Percentiles rank a stretch among this genome's conserved stretches.
Evolutionary conservation across 2,797 vertebrate genomes (phyloP).

Genomic region (Danio tinwini): DNA sequence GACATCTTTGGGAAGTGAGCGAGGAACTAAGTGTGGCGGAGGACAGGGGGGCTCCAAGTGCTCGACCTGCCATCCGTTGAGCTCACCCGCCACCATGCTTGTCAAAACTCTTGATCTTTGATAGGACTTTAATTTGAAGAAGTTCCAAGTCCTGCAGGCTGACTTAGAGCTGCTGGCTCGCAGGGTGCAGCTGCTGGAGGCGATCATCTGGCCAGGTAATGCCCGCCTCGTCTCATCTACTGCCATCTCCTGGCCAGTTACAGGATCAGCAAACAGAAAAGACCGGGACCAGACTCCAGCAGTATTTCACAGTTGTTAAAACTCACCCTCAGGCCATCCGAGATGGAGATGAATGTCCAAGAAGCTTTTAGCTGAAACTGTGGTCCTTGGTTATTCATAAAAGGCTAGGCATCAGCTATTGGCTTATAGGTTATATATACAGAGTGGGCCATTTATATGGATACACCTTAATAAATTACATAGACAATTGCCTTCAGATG

Average conservation of each 20-base stretch:
- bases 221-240: conserved; percentile 46
- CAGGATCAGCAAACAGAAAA: conserved; percentile 5
- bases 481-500: too few species aligned
- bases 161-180: conserved; percentile 98
- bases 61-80: conserved; percentile 71
- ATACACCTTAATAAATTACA: too few species aligned
- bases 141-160: conserved; percentile 95
- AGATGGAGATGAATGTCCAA: too few species aligned
- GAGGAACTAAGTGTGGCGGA: conserved; percentile 54
- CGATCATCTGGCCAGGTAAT: conserved; percentile 99
- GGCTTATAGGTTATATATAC: too few species aligned
- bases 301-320: conserved; percentile 12
- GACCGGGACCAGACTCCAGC: conserved; percentile 6
- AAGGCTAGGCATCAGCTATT: too few species aligned
- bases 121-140: conserved; percentile 98
- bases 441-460: too few species aligned
- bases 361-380: too few species aligned
- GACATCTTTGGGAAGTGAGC: conserved; percentile 52
- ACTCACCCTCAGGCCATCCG: too few species aligned
- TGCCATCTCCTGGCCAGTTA: conserved; percentile 45
- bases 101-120: conserved; percentile 89
- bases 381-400: too few species aligned
- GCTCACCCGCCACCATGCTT: conserved; percentile 73
- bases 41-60: conserved; percentile 65
- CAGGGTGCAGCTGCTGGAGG: conserved; percentile 99